Evolutionary conservation across 2,797 vertebrate species (phyloP).

Genomic region (Chrysocyon brachyurus): DNA sequence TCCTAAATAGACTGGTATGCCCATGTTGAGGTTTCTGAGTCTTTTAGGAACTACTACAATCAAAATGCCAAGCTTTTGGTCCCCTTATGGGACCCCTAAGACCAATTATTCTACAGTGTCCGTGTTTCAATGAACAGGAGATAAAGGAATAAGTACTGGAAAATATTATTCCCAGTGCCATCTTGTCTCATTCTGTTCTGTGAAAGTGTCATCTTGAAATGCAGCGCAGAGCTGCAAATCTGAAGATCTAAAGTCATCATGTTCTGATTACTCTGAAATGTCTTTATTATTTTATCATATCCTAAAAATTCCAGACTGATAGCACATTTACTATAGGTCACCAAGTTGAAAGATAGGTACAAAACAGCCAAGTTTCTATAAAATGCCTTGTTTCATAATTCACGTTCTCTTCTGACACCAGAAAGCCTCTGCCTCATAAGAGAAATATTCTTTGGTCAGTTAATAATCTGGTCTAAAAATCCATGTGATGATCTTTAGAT

Average conservation of each 20-base stretch:
- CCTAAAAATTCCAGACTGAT: neutral
- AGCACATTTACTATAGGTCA: neutral
- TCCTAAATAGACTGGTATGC: neutral
- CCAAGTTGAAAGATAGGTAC: neutral
- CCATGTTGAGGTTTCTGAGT: neutral
- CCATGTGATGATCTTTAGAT: neutral
- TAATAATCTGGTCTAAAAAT: neutral
- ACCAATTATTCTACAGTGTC: neutral
- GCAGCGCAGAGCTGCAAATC: neutral
- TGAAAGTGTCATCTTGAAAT: constrained; percentile 65
- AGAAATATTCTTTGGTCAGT: neutral
- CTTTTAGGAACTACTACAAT: neutral
- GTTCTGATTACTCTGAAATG: constrained; percentile 24
- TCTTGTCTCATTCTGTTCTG: constrained; percentile 41
- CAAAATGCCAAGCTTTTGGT: constrained; percentile 33
- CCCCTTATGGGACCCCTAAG: neutral
- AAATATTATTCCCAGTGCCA: constrained; percentile 59
- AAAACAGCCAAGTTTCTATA: neutral
- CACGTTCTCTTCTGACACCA: constrained; percentile 26
- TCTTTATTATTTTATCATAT: neutral
- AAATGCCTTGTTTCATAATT: constrained; percentile 16
- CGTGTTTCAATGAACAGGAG: constrained; percentile 34
- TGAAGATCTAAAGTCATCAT: constrained; percentile 28
- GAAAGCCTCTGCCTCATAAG: neutral
- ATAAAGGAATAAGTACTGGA: neutral